Evolutionary conservation across 2,797 vertebrate genomes (phyloP), one percentile per base, ranked within the genome.

Genomic region (Spondyliosoma cantharus): DNA sequence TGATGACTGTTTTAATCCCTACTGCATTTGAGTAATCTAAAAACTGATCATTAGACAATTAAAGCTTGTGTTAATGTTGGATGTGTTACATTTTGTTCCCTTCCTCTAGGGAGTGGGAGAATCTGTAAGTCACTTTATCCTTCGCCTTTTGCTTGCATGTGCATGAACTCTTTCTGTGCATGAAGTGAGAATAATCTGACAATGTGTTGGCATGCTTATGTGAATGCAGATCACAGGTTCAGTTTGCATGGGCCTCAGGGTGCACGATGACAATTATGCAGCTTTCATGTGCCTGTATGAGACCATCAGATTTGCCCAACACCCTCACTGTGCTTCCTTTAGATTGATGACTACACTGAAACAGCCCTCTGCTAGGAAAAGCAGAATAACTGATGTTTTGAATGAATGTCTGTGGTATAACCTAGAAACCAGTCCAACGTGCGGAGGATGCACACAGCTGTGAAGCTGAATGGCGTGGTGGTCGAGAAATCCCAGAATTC

Each of bases 381-480:
- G 19, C 16, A 32, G 42, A 15, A 50, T 59, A 13, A 22, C 61
- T 4, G 6, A 5, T 50, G 27, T 27, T 48, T 15, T 53, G 11
- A 20, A 27, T 59, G 2, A 42, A 56, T 76, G 37, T 67, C 15
- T 64, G 22, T 86, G 52, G 4, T 85, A 75, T 65, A 15, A 69
- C 12, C 17, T 70, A 99, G 98, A 83, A 97, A 96, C 93, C 97
- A 98, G 83, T 96, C 97, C n/a, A 99, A 99, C 0, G 96, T 96
- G 49, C 93, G 97, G 78, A 94, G 96, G 90, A 96, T 97, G 96
- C 95, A 95, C 90, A 98, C 96, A 0, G 96, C 96, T 3, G 96
- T 96, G 62, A 96, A 93, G 88, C 92, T 97, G 64, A 96, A 97
- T 4, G 96, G 94, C 43, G 96, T 91, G 4, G 94, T 99, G 42